Evolutionary conservation across 1,140 invertebrate genomes (phyloP), one percentile per base, ranked within the genome.

Genomic region (Andricus grossulariae): DNA sequence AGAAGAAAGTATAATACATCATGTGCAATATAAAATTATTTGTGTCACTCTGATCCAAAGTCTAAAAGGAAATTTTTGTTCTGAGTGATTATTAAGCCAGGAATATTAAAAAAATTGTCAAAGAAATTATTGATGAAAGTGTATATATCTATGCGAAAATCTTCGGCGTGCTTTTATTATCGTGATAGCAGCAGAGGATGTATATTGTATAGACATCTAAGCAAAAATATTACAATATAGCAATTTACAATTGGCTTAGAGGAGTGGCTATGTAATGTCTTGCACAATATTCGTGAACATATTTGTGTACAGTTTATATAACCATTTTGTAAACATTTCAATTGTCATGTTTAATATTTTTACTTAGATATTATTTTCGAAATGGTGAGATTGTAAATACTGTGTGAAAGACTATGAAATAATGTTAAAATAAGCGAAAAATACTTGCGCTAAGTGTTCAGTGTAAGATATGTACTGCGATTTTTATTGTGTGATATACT

Each of bases 401-500:
- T 72, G 52, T 57, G 50, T 77, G 70, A 60, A 71, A 74, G 55
- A 74, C 54, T 71, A 71, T 21, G 11, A 39, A 21, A 50, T 13
- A 72, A 57, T 74, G 70, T 55, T n/a, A 45, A 54, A 6, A 32
- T 74, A 78, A 80, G 74, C 19, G 32, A 73, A 77, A 57, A 49
- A 78, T 77, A 81, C 80, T 79, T 80, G 50, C 60, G 66, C 77
- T 80, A 80, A 72, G 75, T 78, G 76, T 84, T 79, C 71, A 74
- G 60, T 89, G 85, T 88, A 88, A 86, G 73, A 85, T 88, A 88
- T 71, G 72, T 82, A 77, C 79, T 78, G 84, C 82, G 71, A 82
- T 85, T 87, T 83, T 82, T 82, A 83, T 88, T 86, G 87, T 89
- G 88, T 89, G 88, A 90, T 90, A 89, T 85, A 80, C 71, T 89